phyloP scores from a whole-genome alignment of 1,140 invertebrate species.

The Platyscapa corneri region DNA sequence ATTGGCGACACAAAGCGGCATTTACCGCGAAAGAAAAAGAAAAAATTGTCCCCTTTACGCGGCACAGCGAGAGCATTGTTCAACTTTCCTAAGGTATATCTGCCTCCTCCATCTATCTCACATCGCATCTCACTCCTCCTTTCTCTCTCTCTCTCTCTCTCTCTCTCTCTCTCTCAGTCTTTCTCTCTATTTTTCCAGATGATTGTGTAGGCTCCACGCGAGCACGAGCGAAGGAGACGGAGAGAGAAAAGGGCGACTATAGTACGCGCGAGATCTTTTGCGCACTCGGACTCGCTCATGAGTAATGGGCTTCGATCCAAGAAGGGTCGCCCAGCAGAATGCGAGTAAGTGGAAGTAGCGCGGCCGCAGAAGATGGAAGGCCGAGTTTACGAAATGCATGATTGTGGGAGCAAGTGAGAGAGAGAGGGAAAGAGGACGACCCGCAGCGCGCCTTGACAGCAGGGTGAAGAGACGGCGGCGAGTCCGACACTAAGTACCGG shows the following conservation, averaged over 20 bases:
- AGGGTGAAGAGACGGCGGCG: constrained; percentile 57
- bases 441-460: constrained; percentile 57
- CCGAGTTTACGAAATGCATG: constrained; percentile 50
- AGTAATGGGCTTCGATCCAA: constrained; percentile 46
- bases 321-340: constrained; percentile 29
- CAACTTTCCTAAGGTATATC: constrained; percentile 18
- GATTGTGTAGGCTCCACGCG: not conserved
- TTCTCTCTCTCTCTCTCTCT: too few relatives aligned
- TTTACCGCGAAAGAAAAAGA: constrained; percentile 26
- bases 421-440: not conserved
- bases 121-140: not conserved
- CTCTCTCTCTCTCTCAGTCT: too few relatives aligned
- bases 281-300: constrained; percentile 24
- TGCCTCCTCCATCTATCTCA: constrained; percentile 37
- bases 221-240: not conserved
- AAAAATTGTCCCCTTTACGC: constrained; percentile 13
- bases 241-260: not conserved
- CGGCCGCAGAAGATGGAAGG: constrained; percentile 36
- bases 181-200: not conserved
- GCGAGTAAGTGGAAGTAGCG: constrained; percentile 46
- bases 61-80: constrained; percentile 21
- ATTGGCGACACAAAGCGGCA: constrained; percentile 36
- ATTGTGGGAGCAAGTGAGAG: not conserved
- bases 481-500: constrained; percentile 59
- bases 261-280: constrained; percentile 25